Evolutionary conservation across 2,888 invertebrate genomes (phyloP).

Genomic region (Pantelozetes paolii): DNA sequence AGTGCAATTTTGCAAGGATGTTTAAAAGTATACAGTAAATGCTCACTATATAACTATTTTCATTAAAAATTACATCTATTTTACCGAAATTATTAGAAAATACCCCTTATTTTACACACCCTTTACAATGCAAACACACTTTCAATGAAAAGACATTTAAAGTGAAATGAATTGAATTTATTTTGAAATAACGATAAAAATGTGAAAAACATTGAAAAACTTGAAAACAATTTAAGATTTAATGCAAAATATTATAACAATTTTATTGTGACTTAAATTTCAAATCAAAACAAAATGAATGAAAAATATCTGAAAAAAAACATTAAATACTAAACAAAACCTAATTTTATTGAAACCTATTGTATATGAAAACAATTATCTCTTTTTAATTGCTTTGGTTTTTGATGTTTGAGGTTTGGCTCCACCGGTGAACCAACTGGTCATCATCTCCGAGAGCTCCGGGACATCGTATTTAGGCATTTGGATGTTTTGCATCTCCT

Average conservation of each 20-base stretch:
- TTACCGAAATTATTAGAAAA: too few relatives aligned
- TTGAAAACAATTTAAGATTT: neutral
- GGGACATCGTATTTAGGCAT: slow-evolving; percentile 78
- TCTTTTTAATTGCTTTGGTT: slow-evolving; percentile 23
- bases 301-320: neutral
- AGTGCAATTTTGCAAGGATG: too few relatives aligned
- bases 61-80: too few relatives aligned
- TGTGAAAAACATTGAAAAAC: too few relatives aligned
- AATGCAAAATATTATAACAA: neutral
- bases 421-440: slow-evolving; percentile 54
- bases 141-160: too few relatives aligned
- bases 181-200: too few relatives aligned
- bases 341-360: slow-evolving; percentile 3
- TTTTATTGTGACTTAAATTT: neutral
- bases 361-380: neutral
- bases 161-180: too few relatives aligned
- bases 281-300: neutral
- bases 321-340: neutral
- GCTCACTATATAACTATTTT: too few relatives aligned
- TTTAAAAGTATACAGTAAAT: too few relatives aligned
- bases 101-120: too few relatives aligned
- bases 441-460: slow-evolving; percentile 92
- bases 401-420: slow-evolving; percentile 28
- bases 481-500: slow-evolving; percentile 73
- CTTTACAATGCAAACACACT: too few relatives aligned